Base-by-base conservation (phyloP, 2,888 invertebrate genomes). In the Eupithecia subfuscata region DNA sequence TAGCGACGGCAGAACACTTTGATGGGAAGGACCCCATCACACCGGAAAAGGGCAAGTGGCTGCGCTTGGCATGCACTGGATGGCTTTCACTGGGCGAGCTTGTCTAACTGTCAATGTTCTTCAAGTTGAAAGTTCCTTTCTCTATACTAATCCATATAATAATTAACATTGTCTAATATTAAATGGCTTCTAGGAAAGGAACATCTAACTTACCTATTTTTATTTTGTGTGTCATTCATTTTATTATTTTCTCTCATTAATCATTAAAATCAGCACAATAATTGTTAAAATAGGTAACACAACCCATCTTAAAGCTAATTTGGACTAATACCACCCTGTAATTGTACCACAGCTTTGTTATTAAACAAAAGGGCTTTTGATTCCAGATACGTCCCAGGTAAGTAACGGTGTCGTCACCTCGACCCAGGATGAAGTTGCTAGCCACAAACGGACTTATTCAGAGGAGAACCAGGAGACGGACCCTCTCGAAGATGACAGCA, bases 401-500 rank as follows among this genome's bases (percentile, higher is more conserved):
- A 92, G 91, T 83, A 92, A 91, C 80, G 89, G 90, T 70, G 88
- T 92, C 75, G 92, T 92, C 75, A 92, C 92, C 74, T 91, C 93
- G 63, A 89, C 91, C 56, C 94, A 94, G 83, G 94, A 93, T 81
- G 95, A 94, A 77, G 81, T 86, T 73, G 80, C 84, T 74, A 81
- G 84, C 14, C 84, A 79, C 69, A 91, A 92, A 79, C 86, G 91
- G 76, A 79, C 85, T 22, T 89, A 90, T 71, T 48, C 81, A 93
- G 84, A 96, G 60, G 96, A 96, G 48, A 89, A 86, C 75, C 96
- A 96, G 30, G 95, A 92, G 70, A 87, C 90, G 22, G 96, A 96
- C 14, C 92, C 95, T 7, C 84, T 84, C 9, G 93, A 95, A 45
- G 98, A 98, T 81, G 97, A 97, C 22, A 96, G 97, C 60, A 96